Percentiles rank a stretch among this genome's conserved stretches.
phyloP scores from a whole-genome alignment of 2,797 vertebrate genomes.

The Danio aesculapii region DNA sequence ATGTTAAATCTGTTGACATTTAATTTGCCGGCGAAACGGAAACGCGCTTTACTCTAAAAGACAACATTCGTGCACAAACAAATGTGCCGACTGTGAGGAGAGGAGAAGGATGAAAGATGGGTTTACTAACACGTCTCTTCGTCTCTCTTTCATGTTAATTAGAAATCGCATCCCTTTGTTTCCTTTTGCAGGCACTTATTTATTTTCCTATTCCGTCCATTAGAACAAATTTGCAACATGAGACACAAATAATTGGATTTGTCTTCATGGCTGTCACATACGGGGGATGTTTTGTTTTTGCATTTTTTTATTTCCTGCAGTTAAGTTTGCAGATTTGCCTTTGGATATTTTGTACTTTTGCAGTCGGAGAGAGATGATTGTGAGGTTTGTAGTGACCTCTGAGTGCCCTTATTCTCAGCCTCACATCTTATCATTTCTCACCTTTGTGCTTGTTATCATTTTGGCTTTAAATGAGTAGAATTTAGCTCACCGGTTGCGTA shows the following conservation, averaged over 20 bases:
- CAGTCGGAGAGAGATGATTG: conserved; percentile 12
- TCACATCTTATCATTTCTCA: background rate
- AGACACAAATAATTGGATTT: conserved; percentile 87
- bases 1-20: conserved; percentile 84
- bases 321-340: conserved; percentile 75
- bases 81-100: conserved; percentile 56
- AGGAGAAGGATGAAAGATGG: conserved; percentile 78
- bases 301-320: conserved; percentile 53
- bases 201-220: conserved; percentile 82
- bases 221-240: conserved; percentile 86
- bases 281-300: conserved; percentile 77
- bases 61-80: conserved; percentile 79
- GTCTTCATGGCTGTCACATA: conserved; percentile 78
- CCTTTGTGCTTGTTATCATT: background rate
- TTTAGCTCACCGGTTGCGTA: background rate
- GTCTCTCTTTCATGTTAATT: conserved; percentile 86
- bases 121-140: conserved; percentile 81
- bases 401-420: background rate
- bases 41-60: conserved; percentile 64
- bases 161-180: conserved; percentile 86
- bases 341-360: conserved; percentile 72
- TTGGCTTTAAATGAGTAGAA: background rate
- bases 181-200: conserved; percentile 80
- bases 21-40: conserved; percentile 77
- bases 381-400: background rate